These are phyloP conservation scores for Odontophorus gujanensis DNA, from an alignment of 2,113 vertebrate genomes.

Conservation along the genomic window DNA sequence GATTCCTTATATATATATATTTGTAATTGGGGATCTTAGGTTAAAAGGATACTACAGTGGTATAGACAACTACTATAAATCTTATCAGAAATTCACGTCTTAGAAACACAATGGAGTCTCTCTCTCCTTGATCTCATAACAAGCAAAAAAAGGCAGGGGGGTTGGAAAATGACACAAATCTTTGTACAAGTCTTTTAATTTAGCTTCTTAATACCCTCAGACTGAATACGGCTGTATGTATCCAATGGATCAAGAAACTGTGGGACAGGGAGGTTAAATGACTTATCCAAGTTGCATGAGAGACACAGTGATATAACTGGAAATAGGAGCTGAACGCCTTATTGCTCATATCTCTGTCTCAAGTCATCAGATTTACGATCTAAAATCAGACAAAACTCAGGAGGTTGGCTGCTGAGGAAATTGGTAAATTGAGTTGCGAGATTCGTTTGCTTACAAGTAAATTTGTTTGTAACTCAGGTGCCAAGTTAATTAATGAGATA, in stretches of 20 bases:
- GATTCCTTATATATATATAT: not conserved
- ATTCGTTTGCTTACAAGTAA: not conserved
- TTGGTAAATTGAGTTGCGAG: not conserved
- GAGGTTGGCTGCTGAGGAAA: constrained; percentile 1
- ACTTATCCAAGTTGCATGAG: not conserved
- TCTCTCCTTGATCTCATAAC: constrained; percentile 48
- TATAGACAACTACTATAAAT: constrained; percentile 14
- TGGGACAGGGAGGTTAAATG: not conserved
- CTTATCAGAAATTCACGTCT: constrained; percentile 56
- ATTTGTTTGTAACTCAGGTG: constrained; percentile 18
- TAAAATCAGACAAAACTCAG: constrained; percentile 11
- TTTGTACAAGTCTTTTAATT: constrained; percentile 52
- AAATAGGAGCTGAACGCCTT: constrained; percentile 44
- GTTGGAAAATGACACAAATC: not conserved
- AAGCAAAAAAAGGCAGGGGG: not conserved
- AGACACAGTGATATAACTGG: not conserved
- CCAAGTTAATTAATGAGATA: constrained; percentile 43
- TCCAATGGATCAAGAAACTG: constrained; percentile 36
- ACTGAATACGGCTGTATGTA: not conserved
- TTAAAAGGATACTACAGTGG: constrained; percentile 23
- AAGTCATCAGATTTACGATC: not conserved
- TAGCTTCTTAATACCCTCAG: not conserved
- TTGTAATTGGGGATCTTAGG: not conserved
- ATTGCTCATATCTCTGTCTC: not conserved
- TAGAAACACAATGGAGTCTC: constrained; percentile 29